Percentiles rank a stretch among this genome's conserved stretches.
Evolutionary conservation across 2,888 invertebrate genomes (phyloP).

Genomic region (Prosapia bicincta): DNA sequence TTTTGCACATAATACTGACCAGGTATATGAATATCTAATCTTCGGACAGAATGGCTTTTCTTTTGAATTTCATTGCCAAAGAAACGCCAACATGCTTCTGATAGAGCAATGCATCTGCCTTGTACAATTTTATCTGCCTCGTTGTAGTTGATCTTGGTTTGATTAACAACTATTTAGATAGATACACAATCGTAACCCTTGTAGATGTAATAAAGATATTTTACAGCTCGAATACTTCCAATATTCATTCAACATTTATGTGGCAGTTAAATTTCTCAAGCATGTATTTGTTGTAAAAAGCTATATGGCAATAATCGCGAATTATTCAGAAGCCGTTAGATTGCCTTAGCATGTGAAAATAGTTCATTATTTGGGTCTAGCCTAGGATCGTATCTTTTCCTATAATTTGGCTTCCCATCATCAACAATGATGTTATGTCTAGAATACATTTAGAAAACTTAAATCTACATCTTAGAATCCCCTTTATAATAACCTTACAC

Average conservation of each 20-base stretch:
- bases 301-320: conserved; percentile 6
- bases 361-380: not conserved
- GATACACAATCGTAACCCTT: conserved; percentile 38
- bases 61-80: conserved; percentile 40
- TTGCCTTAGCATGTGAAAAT: not conserved
- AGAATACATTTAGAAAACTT: not conserved
- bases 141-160: conserved; percentile 30
- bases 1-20: conserved; percentile 15
- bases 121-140: conserved; percentile 42
- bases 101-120: conserved; percentile 41
- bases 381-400: not conserved
- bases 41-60: conserved; percentile 40
- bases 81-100: conserved; percentile 42
- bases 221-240: conserved; percentile 29
- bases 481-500: conserved; percentile 2
- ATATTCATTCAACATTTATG: conserved; percentile 36
- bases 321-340: not conserved
- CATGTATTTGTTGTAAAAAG: conserved; percentile 14
- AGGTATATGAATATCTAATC: conserved; percentile 40
- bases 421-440: not conserved
- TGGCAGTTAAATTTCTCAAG: conserved; percentile 33
- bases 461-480: conserved; percentile 4
- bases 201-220: conserved; percentile 35
- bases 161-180: conserved; percentile 17
- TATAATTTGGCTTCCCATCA: not conserved